Percentiles rank a stretch among this genome's conserved stretches.
phyloP scores from a whole-genome alignment of 2,888 invertebrate species.

The Drosophila bunnanda region DNA sequence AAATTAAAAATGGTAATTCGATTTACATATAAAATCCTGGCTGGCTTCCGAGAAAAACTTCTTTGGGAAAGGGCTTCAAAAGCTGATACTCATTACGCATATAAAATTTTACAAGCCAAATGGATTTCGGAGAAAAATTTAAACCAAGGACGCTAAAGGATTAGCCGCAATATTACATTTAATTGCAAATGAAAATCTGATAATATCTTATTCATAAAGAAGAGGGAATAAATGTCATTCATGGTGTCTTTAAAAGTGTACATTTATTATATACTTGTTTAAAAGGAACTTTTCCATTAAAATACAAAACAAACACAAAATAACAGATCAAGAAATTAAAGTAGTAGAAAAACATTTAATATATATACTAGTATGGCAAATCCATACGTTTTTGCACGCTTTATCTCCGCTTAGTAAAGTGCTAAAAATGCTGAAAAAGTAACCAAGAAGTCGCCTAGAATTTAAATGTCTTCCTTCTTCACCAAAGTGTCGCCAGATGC shows the following conservation, averaged over 20 bases:
- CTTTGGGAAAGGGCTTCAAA: constrained; percentile 5
- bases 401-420: neutral
- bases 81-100: neutral
- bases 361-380: too few species aligned
- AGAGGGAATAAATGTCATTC: neutral
- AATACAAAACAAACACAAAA: neutral
- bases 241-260: neutral
- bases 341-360: neutral
- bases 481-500: constrained; percentile 36
- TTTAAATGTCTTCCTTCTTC: constrained; percentile 25
- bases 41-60: constrained; percentile 30
- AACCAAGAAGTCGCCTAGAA: neutral
- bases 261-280: neutral
- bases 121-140: neutral
- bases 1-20: constrained; percentile 61
- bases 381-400: neutral
- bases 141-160: neutral
- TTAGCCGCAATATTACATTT: neutral
- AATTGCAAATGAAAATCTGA: neutral
- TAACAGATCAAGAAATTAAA: neutral
- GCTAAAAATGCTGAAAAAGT: constrained; percentile 2
- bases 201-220: too few species aligned
- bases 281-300: too few species aligned
- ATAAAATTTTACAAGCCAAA: neutral
- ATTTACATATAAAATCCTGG: constrained; percentile 14